phyloP scores from a whole-genome alignment of 1,140 invertebrate species.

The Achatina immaculata region DNA sequence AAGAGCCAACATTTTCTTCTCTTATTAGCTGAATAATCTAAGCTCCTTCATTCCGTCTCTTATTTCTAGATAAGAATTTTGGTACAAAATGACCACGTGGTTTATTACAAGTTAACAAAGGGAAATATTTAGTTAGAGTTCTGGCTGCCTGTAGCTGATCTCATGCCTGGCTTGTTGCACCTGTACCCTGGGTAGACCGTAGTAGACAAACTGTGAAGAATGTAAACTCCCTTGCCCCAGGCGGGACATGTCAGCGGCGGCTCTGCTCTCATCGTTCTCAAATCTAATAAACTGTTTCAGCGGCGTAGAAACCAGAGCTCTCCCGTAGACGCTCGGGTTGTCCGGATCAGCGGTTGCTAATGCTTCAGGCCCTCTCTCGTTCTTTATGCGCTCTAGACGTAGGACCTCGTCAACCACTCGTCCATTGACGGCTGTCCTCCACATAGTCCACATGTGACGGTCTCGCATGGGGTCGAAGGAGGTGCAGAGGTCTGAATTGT shows the following conservation, averaged over 20 bases:
- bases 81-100: too few species aligned
- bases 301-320: conserved; percentile 31
- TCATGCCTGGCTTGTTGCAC: neutral
- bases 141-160: too few species aligned
- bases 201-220: conserved; percentile 43
- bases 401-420: conserved; percentile 41
- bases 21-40: too few species aligned
- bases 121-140: too few species aligned
- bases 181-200: conserved; percentile 39
- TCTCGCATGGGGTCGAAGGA: conserved; percentile 49
- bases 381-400: neutral
- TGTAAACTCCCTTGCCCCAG: conserved; percentile 22
- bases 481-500: conserved; percentile 25
- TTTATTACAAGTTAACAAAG: too few species aligned
- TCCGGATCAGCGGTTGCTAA: neutral
- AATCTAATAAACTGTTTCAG: conserved; percentile 42
- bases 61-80: too few species aligned
- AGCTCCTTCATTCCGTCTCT: too few species aligned
- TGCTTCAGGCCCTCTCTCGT: neutral
- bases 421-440: conserved; percentile 47
- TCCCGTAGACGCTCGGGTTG: conserved; percentile 16
- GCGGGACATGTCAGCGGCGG: conserved; percentile 1
- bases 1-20: too few species aligned
- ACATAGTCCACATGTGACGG: conserved; percentile 49
- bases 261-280: conserved; percentile 10